Base-by-base conservation (phyloP, 92 coral and sea anemone species). In the Siderastrea radians region DNA sequence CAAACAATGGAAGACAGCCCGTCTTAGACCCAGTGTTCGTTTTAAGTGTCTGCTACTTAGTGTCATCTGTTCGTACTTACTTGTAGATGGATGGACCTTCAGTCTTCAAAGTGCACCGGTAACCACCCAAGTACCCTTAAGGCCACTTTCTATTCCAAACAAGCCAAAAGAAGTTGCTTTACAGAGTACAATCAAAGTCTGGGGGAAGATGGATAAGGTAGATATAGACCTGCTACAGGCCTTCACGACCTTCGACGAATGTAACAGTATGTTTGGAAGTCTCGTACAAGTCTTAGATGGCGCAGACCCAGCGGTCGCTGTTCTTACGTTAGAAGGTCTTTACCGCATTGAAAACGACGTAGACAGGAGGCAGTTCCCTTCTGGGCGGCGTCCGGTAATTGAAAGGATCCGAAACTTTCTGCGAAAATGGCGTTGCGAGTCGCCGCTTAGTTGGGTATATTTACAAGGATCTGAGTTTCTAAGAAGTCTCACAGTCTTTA, bases 351-450 rank as follows among this genome's bases (percentile, higher is more conserved):
- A 90, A 85, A 73, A 44, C 49, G 68, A 72, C 38, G 93, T 90
- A 76, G 11, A 68, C 0, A 9, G 80, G 1, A 11, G 54, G 50
- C 90, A 54, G 93, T 78, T 84, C 83, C 50, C 38, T 16, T n/a
- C n/a, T n/a, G n/a, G n/a, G n/a, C n/a, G 50, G 19, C 5, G 8
- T 4, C 3, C 1, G n/a, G 11, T 5, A 2, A 7, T 1, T n/a
- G 1, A 15, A 48, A 12, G 38, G 2, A 10, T 84, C 8, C 85
- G 67, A 62, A 47, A 68, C 66, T 43, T 77, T 54, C 86, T 90
- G 81, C 90, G 90, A 64, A 46, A 78, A 72, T 90, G 93, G 90
- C 93, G 93, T 13, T 76, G 83, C 83, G 82, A 85, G 61, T 89
- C 84, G 75, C 68, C 78, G 68, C 65, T 82, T 13, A 46, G 19